Evolutionary conservation across 2,113 vertebrate species (phyloP).

Genomic region (Bettongia penicillata): DNA sequence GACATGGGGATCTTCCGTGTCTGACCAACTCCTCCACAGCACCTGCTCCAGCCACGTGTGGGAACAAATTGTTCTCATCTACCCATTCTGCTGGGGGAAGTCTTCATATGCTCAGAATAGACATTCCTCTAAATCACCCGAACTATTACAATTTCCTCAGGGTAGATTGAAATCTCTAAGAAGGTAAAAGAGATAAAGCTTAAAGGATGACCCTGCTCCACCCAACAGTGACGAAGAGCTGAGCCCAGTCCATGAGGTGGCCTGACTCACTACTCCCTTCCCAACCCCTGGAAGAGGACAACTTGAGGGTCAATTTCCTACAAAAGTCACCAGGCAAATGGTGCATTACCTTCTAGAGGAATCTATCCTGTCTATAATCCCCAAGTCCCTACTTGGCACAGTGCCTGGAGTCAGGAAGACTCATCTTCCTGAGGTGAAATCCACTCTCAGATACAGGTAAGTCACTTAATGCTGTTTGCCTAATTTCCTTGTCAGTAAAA

Average conservation of each 20-base stretch:
- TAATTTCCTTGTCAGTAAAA: neutral
- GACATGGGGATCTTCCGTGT: no score
- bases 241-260: neutral
- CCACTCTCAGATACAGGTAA: neutral
- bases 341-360: neutral
- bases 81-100: no score
- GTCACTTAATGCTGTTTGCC: neutral
- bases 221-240: neutral
- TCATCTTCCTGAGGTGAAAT: neutral
- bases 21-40: no score
- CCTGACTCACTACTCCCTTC: neutral
- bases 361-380: neutral
- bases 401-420: neutral
- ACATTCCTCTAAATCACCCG: no score
- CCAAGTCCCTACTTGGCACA: neutral
- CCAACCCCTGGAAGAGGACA: neutral
- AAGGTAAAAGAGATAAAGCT: neutral
- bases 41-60: no score
- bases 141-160: no score
- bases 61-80: no score
- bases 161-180: neutral
- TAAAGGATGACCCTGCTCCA: neutral
- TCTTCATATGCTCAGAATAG: no score
- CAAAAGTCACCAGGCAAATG: neutral
- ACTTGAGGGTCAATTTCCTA: neutral